Conservation (phyloP, 2,888 invertebrate species). For the Podotricha telesiphe region DNA sequence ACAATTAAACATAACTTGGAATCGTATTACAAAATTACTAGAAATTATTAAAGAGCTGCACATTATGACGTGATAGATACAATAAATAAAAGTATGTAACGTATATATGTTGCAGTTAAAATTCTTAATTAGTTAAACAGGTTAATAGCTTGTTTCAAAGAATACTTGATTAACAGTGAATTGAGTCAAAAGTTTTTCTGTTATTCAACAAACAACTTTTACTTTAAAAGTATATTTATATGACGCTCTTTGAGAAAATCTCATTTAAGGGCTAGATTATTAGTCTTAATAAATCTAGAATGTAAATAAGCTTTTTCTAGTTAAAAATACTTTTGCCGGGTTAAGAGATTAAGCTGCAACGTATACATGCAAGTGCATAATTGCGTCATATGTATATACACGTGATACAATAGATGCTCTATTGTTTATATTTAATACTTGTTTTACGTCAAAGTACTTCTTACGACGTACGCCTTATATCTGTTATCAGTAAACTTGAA, state of each 20-base stretch:
- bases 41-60: slow-evolving; percentile 12
- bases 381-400: slow-evolving; percentile 9
- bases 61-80: slow-evolving; percentile 7
- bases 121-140: not conserved
- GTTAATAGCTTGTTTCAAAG: too few species aligned
- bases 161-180: too few species aligned
- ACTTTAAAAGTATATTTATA: too few species aligned
- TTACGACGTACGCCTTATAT: slow-evolving; percentile 20
- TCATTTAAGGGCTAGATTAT: too few species aligned
- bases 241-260: too few species aligned
- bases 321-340: not conserved
- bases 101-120: not conserved
- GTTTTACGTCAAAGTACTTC: slow-evolving; percentile 13
- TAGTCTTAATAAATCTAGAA: too few species aligned
- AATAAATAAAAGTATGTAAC: not conserved
- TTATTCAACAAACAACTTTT: too few species aligned
- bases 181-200: too few species aligned
- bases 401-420: slow-evolving; percentile 30
- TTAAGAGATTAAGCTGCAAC: not conserved
- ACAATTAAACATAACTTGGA: slow-evolving; percentile 4
- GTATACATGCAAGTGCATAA: slow-evolving; percentile 7
- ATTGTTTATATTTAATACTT: slow-evolving; percentile 17
- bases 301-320: too few species aligned
- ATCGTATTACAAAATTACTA: slow-evolving; percentile 19
- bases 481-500: slow-evolving; percentile 15